Conservation (phyloP, 2,797 vertebrate species). For the Sebastiscus albofasciatus region DNA sequence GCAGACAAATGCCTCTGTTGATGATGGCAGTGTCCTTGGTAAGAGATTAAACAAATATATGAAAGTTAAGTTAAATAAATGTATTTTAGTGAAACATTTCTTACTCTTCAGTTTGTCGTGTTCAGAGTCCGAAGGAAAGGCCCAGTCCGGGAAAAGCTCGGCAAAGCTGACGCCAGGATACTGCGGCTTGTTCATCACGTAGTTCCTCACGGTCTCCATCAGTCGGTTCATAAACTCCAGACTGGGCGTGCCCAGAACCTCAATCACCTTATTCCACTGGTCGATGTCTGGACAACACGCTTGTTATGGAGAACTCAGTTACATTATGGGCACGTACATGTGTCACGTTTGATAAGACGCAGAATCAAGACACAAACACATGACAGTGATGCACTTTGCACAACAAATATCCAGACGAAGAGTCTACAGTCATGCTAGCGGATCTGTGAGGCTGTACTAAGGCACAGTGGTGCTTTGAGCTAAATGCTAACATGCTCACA, state of each 20-base stretch:
- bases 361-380: background rate
- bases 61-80: background rate
- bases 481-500: background rate
- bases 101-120: slow-evolving; percentile 97
- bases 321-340: background rate
- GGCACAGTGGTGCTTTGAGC: background rate
- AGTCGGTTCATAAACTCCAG: slow-evolving; percentile 97
- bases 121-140: slow-evolving; percentile 95
- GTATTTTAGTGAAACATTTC: slow-evolving; percentile 32
- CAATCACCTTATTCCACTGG: slow-evolving; percentile 99
- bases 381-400: background rate
- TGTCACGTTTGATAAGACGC: background rate
- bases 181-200: slow-evolving; percentile 97
- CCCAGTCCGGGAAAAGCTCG: slow-evolving; percentile 96
- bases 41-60: background rate
- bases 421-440: background rate
- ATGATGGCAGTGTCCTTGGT: background rate
- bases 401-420: background rate
- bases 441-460: background rate
- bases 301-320: slow-evolving; percentile 58
- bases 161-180: slow-evolving; percentile 94
- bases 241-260: slow-evolving; percentile 94
- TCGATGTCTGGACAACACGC: slow-evolving; percentile 89
- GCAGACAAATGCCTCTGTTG: background rate
- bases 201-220: slow-evolving; percentile 97